Percentiles rank a stretch among this genome's conserved stretches.
These are phyloP conservation scores for Cloeon dipterum DNA, from an alignment of 2,888 invertebrate species.

Conservation along the genomic window DNA sequence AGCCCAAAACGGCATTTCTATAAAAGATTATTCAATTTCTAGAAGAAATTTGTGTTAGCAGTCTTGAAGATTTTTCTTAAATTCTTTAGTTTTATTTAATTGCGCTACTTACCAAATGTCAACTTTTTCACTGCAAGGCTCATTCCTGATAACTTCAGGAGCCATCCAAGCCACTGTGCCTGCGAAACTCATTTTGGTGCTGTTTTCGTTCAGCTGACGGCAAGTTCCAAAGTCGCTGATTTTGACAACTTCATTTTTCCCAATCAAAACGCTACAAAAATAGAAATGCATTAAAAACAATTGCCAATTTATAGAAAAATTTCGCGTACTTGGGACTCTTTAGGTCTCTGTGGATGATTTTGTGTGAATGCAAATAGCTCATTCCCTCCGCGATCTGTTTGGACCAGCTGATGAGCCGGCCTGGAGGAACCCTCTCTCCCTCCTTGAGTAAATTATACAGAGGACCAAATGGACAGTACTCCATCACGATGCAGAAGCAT, in stretches of 20 bases:
- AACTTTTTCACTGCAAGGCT: constrained; percentile 91
- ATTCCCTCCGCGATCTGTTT: constrained; percentile 91
- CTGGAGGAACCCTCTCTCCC: constrained; percentile 64
- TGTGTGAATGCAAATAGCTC: constrained; percentile 86
- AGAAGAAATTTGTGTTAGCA: not conserved
- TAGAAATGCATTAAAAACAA: constrained; percentile 6
- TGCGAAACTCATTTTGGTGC: constrained; percentile 92
- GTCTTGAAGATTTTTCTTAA: too few relatives aligned
- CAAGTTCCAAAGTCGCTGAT: constrained; percentile 97
- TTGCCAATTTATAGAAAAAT: constrained; percentile 1
- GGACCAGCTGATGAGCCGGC: constrained; percentile 74
- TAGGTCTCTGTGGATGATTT: constrained; percentile 94
- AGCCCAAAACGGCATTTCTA: not conserved
- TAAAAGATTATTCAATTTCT: not conserved
- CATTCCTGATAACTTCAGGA: constrained; percentile 91
- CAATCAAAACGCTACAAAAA: constrained; percentile 52
- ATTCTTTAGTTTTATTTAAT: too few relatives aligned
- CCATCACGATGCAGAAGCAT: constrained; percentile 92
- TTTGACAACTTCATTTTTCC: constrained; percentile 60
- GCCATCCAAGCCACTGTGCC: constrained; percentile 99
- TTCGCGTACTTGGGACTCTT: constrained; percentile 93
- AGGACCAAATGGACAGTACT: constrained; percentile 89
- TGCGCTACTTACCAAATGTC: constrained; percentile 59
- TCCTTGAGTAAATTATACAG: constrained; percentile 74
- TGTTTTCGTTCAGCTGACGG: constrained; percentile 82